phyloP scores from a whole-genome alignment of 2,797 vertebrate species.

The Lithobates sylvaticus region DNA sequence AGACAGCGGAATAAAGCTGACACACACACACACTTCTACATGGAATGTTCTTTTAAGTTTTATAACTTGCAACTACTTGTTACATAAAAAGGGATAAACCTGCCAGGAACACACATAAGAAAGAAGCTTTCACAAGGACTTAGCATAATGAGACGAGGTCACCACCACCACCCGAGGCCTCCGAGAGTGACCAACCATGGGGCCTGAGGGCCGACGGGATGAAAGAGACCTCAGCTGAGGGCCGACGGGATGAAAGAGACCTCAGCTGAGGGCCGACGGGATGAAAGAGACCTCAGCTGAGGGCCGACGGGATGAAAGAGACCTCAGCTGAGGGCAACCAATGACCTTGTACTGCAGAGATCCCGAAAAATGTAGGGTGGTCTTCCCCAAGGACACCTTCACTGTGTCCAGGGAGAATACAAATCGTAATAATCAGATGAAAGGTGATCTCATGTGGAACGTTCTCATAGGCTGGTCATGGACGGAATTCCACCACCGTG shows the following conservation, averaged over 20 bases:
- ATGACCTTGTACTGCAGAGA: neutral
- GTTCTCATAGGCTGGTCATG: too few species aligned
- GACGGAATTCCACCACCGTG: too few species aligned
- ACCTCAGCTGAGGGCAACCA: too few species aligned
- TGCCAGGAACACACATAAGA: neutral
- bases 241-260: too few species aligned
- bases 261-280: too few species aligned
- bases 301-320: too few species aligned
- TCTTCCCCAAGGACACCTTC: too few species aligned
- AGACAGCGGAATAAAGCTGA: neutral
- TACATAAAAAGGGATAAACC: neutral
- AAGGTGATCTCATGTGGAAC: too few species aligned
- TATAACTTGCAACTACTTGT: conserved; percentile 2
- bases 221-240: too few species aligned
- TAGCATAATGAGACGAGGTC: neutral
- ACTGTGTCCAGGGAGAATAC: too few species aligned
- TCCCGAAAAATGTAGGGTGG: neutral
- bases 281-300: too few species aligned
- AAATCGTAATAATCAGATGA: too few species aligned
- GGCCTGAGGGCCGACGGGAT: neutral
- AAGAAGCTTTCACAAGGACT: neutral
- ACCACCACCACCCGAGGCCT: neutral
- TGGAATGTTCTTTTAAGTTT: neutral
- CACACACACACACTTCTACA: neutral
- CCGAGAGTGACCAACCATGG: neutral